Evolutionary conservation across 2,113 vertebrate genomes (phyloP).

Genomic region (Larimichthys crocea): DNA sequence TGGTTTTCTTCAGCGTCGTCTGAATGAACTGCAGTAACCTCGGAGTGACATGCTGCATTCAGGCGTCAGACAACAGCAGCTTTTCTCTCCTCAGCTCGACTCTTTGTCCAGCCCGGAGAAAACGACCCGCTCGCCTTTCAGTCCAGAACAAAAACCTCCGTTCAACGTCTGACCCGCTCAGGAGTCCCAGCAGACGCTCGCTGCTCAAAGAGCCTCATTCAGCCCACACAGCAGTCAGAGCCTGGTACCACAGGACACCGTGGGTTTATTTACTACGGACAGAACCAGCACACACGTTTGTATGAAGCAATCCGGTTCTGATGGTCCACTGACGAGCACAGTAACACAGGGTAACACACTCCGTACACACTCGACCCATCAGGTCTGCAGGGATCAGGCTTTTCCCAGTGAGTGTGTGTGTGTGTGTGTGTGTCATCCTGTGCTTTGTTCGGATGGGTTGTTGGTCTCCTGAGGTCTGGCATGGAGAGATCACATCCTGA

Average conservation of each 20-base stretch:
- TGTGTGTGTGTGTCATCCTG: too few relatives aligned
- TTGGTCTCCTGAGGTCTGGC: too few relatives aligned
- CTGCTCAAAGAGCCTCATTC: conserved; percentile 3
- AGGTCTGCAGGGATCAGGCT: too few relatives aligned
- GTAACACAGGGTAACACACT: too few relatives aligned
- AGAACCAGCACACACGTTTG: not conserved
- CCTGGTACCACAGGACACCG: not conserved
- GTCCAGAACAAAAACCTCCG: conserved; percentile 5
- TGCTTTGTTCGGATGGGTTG: too few relatives aligned
- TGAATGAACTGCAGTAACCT: conserved; percentile 29
- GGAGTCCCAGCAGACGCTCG: not conserved
- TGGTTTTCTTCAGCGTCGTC: not conserved
- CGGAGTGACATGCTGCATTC: not conserved
- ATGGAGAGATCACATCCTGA: too few relatives aligned
- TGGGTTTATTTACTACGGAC: not conserved
- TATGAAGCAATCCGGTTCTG: too few relatives aligned
- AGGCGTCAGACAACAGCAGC: not conserved
- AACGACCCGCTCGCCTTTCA: not conserved
- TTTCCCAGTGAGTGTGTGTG: too few relatives aligned
- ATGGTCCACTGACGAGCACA: too few relatives aligned
- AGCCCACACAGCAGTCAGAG: too few relatives aligned
- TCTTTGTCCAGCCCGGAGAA: not conserved
- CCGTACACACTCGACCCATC: too few relatives aligned
- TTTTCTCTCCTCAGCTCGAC: not conserved
- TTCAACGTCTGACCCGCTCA: not conserved